A percentile compares a stretch with the other conserved stretches of the same genome.
These are phyloP conservation scores for Pseudochirops corinnae DNA, from an alignment of 2,797 vertebrate species.

Conservation along the genomic window DNA sequence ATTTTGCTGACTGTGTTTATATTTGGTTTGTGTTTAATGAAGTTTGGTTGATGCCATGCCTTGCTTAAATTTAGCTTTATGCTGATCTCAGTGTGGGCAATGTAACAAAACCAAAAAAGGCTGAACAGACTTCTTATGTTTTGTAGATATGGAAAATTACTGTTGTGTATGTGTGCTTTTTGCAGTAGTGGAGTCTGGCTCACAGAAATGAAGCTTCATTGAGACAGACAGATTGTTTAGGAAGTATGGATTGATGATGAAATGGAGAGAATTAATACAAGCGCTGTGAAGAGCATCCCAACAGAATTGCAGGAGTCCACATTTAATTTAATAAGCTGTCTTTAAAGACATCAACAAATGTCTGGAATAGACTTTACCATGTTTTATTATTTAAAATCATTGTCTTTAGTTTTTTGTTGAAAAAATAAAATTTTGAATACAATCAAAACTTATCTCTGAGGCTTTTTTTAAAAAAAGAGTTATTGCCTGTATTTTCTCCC, in stretches of 20 bases:
- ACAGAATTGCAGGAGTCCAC: conserved; percentile 81
- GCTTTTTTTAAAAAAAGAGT: conserved; percentile 14
- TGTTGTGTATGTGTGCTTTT: conserved; percentile 82
- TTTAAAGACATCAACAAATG: conserved; percentile 73
- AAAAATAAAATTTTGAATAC: conserved; percentile 89
- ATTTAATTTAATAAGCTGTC: conserved; percentile 82
- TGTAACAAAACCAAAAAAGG: conserved; percentile 84
- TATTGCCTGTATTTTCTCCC: conserved; percentile 8
- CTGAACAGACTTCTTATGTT: conserved; percentile 86
- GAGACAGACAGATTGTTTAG: conserved; percentile 81
- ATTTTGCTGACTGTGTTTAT: conserved; percentile 81
- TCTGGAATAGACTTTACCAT: conserved; percentile 82
- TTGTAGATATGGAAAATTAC: conserved; percentile 84
- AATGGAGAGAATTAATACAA: conserved; percentile 79
- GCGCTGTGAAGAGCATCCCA: conserved; percentile 80
- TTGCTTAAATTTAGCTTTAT: conserved; percentile 84
- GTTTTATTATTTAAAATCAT: conserved; percentile 88
- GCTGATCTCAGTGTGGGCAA: conserved; percentile 84
- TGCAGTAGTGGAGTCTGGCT: conserved; percentile 85
- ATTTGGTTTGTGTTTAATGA: conserved; percentile 81
- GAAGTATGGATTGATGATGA: conserved; percentile 75
- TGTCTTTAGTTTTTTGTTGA: conserved; percentile 85
- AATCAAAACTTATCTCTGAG: conserved; percentile 68
- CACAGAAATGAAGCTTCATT: conserved; percentile 85
- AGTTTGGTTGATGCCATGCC: conserved; percentile 87